Conservation (phyloP, 92 coral and sea anemone genomes). For the Ricordea florida region DNA sequence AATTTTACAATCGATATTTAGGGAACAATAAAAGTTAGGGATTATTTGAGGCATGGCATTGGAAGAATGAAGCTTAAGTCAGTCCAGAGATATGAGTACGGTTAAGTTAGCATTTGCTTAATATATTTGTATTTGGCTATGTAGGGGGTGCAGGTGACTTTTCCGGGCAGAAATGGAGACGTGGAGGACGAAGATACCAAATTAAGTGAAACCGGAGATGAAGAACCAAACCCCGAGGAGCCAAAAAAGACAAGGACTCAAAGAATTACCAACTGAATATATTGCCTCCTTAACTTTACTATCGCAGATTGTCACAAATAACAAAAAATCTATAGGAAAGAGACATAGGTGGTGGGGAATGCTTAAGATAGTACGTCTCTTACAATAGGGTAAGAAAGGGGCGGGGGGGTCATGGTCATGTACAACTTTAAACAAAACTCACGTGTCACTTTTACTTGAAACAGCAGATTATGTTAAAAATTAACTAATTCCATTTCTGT, state of each 20-base stretch:
- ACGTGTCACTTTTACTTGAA: too few relatives aligned
- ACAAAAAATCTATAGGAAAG: too few relatives aligned
- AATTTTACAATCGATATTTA: slow-evolving; percentile 3
- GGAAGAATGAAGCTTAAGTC: slow-evolving; percentile 2
- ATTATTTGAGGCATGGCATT: slow-evolving; percentile 1
- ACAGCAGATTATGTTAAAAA: too few relatives aligned
- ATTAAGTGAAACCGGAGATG: slow-evolving; percentile 10
- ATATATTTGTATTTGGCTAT: too few relatives aligned
- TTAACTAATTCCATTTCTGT: too few relatives aligned
- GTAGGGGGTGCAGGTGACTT: slow-evolving; percentile 27
- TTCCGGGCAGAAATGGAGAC: slow-evolving; percentile 2
- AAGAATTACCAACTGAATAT: slow-evolving; percentile 6
- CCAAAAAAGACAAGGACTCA: slow-evolving; percentile 15
- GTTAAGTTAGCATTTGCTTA: slow-evolving; percentile 2
- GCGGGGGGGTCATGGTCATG: too few relatives aligned
- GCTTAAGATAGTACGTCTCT: too few relatives aligned
- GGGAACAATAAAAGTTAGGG: background rate
- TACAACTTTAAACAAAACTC: too few relatives aligned
- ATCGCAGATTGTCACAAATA: background rate
- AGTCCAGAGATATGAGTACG: slow-evolving; percentile 7
- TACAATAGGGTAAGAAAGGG: too few relatives aligned
- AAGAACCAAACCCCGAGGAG: slow-evolving; percentile 4
- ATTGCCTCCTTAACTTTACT: slow-evolving; percentile 10
- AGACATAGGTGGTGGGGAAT: too few relatives aligned
- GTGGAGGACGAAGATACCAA: slow-evolving; percentile 3